Evolutionary conservation across 1,140 invertebrate species (phyloP), one percentile per base, ranked within the genome.

Genomic region (Drosophila lacertosa): DNA sequence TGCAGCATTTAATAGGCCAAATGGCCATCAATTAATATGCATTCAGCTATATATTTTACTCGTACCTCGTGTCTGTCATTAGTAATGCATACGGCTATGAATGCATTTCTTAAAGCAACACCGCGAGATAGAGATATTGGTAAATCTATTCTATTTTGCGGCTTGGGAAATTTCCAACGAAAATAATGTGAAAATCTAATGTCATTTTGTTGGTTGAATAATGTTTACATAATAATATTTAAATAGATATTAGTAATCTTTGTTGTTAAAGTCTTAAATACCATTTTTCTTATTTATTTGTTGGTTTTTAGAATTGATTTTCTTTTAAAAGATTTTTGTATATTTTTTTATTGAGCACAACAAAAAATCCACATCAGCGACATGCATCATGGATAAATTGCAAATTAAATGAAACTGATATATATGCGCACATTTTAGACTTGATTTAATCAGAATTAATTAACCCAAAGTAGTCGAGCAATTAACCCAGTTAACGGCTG

Each of bases 1-100:
- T 69, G 35, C 29, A 62, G 39, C 53, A 77, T 59, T 81, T 72
- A 72, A 48, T 72, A 60, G 60, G 45, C 37, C 59, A 64, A 69
- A 55, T 18, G 24, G 24, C 22, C 3, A 47, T 39, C 55, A 54
- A 48, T 69, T 64, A 45, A 55, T 48, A 39, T 63, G 40, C 32
- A 69, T 54, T 63, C 24, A 32, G 51, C 48, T 39, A 45, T 62
- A 68, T 53, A 13, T 44, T 44, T 50, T 4, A 51, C 35, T 15
- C 16, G n/a, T n/a, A n/a, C 29, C 32, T 35, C 22, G 15, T 40
- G 54, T 7, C 1, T 6, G 11, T 50, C 40, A 69, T 69, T 69
- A 32, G 42, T 10, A 47, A 29, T 37, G n/a, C 20, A 48, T 33
- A 50, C 15, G 9, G 18, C 6, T 51, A 33, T n/a, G 9, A 50